These are phyloP conservation scores for Syncerus caffer DNA, from an alignment of 2,797 vertebrate species.

Conservation along the genomic window DNA sequence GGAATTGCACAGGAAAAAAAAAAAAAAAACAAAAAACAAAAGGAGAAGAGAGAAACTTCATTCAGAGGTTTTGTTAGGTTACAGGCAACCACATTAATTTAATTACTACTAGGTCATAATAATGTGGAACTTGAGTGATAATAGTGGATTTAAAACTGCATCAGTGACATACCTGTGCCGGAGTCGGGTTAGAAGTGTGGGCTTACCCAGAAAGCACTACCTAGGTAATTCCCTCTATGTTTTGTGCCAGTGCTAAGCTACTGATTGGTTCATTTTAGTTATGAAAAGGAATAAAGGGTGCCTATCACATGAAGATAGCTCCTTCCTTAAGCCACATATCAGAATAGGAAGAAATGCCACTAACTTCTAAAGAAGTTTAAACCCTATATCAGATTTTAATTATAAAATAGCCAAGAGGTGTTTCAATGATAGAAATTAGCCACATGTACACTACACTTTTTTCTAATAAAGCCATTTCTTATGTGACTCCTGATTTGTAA, in stretches of 20 bases:
- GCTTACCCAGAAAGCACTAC: constrained; percentile 70
- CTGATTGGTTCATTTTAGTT: constrained; percentile 53
- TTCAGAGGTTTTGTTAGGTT: constrained; percentile 65
- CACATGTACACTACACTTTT: constrained; percentile 80
- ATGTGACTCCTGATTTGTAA: constrained; percentile 77
- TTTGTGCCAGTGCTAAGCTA: constrained; percentile 65
- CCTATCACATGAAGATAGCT: constrained; percentile 26
- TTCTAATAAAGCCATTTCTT: constrained; percentile 82
- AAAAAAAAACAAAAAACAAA: constrained; percentile 5
- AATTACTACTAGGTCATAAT: constrained; percentile 62
- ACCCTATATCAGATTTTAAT: constrained; percentile 60
- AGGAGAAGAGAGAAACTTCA: constrained; percentile 70
- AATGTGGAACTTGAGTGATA: constrained; percentile 56
- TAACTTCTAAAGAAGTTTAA: constrained; percentile 69
- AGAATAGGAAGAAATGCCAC: constrained; percentile 70
- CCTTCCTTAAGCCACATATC: constrained; percentile 68
- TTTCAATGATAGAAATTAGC: constrained; percentile 65
- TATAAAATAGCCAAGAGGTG: constrained; percentile 45
- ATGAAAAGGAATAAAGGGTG: constrained; percentile 31
- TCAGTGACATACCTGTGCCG: constrained; percentile 46
- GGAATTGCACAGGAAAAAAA: constrained; percentile 81
- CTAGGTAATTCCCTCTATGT: constrained; percentile 58
- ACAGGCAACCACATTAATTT: constrained; percentile 62
- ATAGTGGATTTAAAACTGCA: constrained; percentile 61
- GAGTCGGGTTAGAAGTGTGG: constrained; percentile 53